Evolutionary conservation across 30 jellyfish, hydroid and myxozoan species (phyloP).

Genomic region (Cassiopea andromeda): DNA sequence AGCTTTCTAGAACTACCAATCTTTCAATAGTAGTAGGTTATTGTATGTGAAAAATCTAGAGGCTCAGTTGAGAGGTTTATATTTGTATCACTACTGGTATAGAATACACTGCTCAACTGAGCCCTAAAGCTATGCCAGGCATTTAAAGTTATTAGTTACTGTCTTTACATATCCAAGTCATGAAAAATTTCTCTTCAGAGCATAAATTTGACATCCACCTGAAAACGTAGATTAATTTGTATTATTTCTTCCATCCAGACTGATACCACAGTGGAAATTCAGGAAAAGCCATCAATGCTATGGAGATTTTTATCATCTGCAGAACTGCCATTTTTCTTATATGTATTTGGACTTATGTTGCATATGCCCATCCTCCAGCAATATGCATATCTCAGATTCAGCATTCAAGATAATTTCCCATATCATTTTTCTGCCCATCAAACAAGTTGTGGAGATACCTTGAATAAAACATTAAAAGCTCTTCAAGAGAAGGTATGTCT

Average conservation of each 20-base stretch:
- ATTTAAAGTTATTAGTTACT: too few relatives aligned
- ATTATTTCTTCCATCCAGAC: background rate
- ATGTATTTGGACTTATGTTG: constrained; percentile 67
- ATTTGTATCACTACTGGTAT: too few relatives aligned
- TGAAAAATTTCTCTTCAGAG: too few relatives aligned
- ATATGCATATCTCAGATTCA: constrained; percentile 66
- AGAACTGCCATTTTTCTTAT: constrained; percentile 53
- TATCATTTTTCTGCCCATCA: constrained; percentile 41
- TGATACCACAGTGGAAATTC: background rate
- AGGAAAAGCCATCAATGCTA: background rate
- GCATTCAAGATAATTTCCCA: constrained; percentile 62
- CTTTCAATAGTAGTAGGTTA: too few relatives aligned
- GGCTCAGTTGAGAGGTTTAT: too few relatives aligned
- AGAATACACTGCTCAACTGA: too few relatives aligned
- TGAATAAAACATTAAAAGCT: constrained; percentile 33
- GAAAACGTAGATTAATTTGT: too few relatives aligned
- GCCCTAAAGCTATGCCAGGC: too few relatives aligned
- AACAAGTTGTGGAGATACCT: constrained; percentile 23
- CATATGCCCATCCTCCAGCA: constrained; percentile 73
- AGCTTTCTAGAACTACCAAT: too few relatives aligned
- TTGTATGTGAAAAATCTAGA: too few relatives aligned
- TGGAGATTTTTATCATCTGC: constrained; percentile 6
- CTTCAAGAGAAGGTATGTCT: constrained; percentile 57
- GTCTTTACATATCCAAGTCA: too few relatives aligned
- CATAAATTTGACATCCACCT: too few relatives aligned